phyloP scores from a whole-genome alignment of 2,888 invertebrate species.

The Hylaea fasciaria region DNA sequence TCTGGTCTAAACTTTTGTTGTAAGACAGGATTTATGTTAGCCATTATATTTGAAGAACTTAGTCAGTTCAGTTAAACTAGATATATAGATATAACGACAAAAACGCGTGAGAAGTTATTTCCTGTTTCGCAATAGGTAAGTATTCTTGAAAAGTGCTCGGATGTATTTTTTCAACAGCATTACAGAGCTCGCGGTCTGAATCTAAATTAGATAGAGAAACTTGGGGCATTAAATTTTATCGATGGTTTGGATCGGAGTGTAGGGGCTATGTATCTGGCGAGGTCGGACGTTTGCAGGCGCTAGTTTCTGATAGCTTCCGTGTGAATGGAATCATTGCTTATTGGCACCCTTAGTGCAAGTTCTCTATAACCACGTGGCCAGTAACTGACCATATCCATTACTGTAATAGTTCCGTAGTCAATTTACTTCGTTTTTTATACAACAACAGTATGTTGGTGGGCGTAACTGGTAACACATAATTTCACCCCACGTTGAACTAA shows the following conservation, averaged over 20 bases:
- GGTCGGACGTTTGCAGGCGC: slow-evolving; percentile 11
- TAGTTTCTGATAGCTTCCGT: slow-evolving; percentile 4
- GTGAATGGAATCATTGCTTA: slow-evolving; percentile 5
- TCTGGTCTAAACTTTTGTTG: too few relatives aligned
- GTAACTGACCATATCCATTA: neutral
- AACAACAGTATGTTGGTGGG: too few relatives aligned
- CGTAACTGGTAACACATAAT: too few relatives aligned
- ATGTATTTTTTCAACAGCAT: slow-evolving; percentile 23
- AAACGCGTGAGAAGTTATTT: too few relatives aligned
- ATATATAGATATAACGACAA: too few relatives aligned
- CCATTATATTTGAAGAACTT: too few relatives aligned
- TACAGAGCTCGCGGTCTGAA: slow-evolving; percentile 25
- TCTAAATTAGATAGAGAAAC: slow-evolving; percentile 27
- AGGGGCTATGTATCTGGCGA: slow-evolving; percentile 12
- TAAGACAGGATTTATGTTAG: too few relatives aligned
- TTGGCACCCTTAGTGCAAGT: neutral
- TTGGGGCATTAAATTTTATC: slow-evolving; percentile 33
- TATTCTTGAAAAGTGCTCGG: slow-evolving; percentile 11
- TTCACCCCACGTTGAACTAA: too few relatives aligned
- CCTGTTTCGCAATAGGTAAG: neutral
- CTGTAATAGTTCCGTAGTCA: neutral
- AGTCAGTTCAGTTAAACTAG: too few relatives aligned
- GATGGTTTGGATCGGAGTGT: slow-evolving; percentile 15
- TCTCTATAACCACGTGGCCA: neutral
- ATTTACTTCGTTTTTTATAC: too few relatives aligned